Evolutionary conservation across 2,888 invertebrate genomes (phyloP), one percentile per base, ranked within the genome.

Genomic region (Caenorhabditis panamensis): DNA sequence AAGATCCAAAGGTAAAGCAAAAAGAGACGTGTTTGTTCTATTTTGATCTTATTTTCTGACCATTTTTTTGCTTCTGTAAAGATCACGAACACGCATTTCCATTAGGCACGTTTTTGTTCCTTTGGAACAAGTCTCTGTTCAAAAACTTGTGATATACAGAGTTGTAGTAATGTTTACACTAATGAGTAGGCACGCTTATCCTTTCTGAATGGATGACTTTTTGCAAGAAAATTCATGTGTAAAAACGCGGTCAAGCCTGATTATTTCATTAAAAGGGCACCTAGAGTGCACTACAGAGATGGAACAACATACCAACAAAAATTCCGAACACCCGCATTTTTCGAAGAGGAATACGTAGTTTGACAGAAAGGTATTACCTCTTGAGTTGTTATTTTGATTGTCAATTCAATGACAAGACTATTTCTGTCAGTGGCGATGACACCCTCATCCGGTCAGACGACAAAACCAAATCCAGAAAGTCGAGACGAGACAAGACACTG

Each of bases 181-280:
- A 54, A 66, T 61, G 75, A 66, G 75, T 41, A 66, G 61, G 59
- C 28, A 41, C 44, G n/a, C n/a, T n/a, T n/a, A n/a, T n/a, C 5
- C 22, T 28, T 73, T 66, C 44, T 47, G 61, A 61, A 22, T 75
- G 51, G 66, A 66, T 47, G 54, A 31, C 16, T 66, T 59, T 28
- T 31, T 75, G 75, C 75, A 59, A 59, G 53, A 13, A 16, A 28
- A 24, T 41, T 75, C 75, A 66, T 66, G 66, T 61, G 75, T 49
- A 44, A 53, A 28, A 75, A 59, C 16, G 20, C 20, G 54, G 18
- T 75, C 51, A 73, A 61, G 53, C 66, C 26, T 37, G 28, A 20
- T 51, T 20, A 51, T 22, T 59, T 44, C 22, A 58, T 44, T 44
- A 44, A 75, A 75, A 75, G 75, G 47, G 22, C 75, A 75, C 18